Base-by-base conservation (phyloP, 2,888 invertebrate species). In the Luperina nickerlii region DNA sequence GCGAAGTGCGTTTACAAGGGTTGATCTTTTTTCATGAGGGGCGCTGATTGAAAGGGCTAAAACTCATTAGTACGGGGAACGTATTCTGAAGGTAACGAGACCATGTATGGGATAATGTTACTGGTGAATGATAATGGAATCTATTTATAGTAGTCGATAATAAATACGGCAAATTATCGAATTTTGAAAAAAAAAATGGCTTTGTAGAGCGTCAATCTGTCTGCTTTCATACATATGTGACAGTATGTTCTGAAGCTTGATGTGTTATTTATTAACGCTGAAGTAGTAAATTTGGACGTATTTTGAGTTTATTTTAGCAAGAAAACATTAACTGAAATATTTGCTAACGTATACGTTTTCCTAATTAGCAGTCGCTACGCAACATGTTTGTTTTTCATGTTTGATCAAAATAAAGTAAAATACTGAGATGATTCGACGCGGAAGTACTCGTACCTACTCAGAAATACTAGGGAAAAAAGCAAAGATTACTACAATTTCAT, bases 1-100 rank as follows among this genome's bases (percentile, higher is more conserved):
- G 94, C 88, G 91, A 91, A 94, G 94, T 94, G 91, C 92, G 91
- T 92, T 92, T 89, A 90, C 90, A 93, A 93, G 95, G 96, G 95
- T 94, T 94, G 94, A 94, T 94, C 94, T 95, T 95, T 96, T 95
- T 95, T 94, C 91, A 93, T 92, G 91, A 92, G 92, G 94, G 94
- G 91, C 85, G 91, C 91, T 93, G 95, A 94, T 94, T 94, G 95
- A 94, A 95, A 94, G 94, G 95, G 94, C 92, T 94, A 91, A 94
- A 93, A 93, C 94, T 95, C 94, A 95, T 96, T 96, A 95, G 94
- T 93, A 83, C 89, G 62, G 82, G 76, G 73, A 81, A 89, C 88
- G 84, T 91, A 92, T 91, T 92, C 91, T 88, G 91, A 51, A 68
- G 63, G 62, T 82, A 85, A 84, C 79, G 80, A 80, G 80, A 66